Percentiles rank a stretch among this genome's conserved stretches.
Conservation (phyloP, 2,888 invertebrate species). For the Hirtodrosophila confusa region DNA sequence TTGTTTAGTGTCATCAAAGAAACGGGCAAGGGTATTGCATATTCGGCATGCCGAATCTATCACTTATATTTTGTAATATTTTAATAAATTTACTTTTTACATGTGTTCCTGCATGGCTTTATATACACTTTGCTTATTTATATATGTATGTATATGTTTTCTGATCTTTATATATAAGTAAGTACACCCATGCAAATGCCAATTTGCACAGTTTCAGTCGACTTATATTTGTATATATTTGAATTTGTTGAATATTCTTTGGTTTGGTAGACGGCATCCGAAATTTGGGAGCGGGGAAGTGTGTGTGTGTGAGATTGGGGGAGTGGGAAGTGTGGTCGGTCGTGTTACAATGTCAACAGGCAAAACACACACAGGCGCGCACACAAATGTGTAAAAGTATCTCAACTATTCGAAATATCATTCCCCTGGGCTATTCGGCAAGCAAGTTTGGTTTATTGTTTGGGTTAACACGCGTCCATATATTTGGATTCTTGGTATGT, state of each 20-base stretch:
- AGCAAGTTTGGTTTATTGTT: slow-evolving; percentile 40
- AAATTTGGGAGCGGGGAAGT: slow-evolving; percentile 18
- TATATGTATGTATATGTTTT: slow-evolving; percentile 20
- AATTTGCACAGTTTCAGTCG: slow-evolving; percentile 65
- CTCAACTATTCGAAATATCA: slow-evolving; percentile 35
- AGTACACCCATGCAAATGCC: slow-evolving; percentile 53
- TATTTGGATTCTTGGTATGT: slow-evolving; percentile 12
- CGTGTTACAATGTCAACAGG: slow-evolving; percentile 49
- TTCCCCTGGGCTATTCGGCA: slow-evolving; percentile 40
- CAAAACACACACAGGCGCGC: slow-evolving; percentile 19
- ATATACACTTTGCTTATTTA: slow-evolving; percentile 21
- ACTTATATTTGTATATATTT: slow-evolving; percentile 45
- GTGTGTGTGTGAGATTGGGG: too few species aligned
- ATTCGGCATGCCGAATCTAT: slow-evolving; percentile 13
- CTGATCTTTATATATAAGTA: slow-evolving; percentile 30
- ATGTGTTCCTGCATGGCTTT: not conserved
- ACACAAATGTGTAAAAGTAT: slow-evolving; percentile 22
- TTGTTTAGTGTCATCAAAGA: too few species aligned
- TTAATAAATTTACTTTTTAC: too few species aligned
- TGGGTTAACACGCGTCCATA: slow-evolving; percentile 3
- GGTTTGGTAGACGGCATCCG: slow-evolving; percentile 54
- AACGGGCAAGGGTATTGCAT: not conserved
- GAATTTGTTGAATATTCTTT: slow-evolving; percentile 50
- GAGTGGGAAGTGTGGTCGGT: not conserved
- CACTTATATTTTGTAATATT: too few species aligned